Conservation (phyloP, 37 sponge, comb jelly and placozoan species). For the Ianthella basta region DNA sequence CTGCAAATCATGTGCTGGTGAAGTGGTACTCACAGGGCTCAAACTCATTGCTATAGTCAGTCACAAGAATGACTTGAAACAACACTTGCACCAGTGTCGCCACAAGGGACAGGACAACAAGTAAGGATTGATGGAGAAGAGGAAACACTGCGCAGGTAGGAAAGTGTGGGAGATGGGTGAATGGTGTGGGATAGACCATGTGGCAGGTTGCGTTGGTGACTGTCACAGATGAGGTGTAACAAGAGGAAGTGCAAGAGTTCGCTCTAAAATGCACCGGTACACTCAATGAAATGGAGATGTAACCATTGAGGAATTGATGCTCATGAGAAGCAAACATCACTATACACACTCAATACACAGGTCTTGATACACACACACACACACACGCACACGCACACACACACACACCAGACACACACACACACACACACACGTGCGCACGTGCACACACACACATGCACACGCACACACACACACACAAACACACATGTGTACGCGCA, state of each 20-base stretch:
- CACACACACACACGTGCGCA: conserved; percentile 15
- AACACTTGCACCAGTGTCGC: conserved; percentile 56
- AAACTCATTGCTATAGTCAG: conserved; percentile 38
- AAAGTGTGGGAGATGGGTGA: neutral
- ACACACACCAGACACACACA: conserved; percentile 25
- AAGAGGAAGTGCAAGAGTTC: neutral
- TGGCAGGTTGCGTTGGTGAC: conserved; percentile 31
- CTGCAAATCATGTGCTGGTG: no score
- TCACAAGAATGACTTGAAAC: conserved; percentile 68
- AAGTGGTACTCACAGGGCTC: conserved; percentile 47
- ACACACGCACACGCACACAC: conserved; percentile 15
- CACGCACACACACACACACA: neutral
- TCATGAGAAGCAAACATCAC: no score
- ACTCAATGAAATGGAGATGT: no score
- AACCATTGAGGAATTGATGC: no score
- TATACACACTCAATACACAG: no score
- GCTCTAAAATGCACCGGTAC: no score
- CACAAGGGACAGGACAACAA: conserved; percentile 36
- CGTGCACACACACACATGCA: neutral
- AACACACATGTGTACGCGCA: neutral
- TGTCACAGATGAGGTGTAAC: neutral
- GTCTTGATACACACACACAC: conserved; percentile 8
- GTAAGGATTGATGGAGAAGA: conserved; percentile 25
- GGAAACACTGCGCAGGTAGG: conserved; percentile 46
- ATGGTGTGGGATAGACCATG: conserved; percentile 27